Evolutionary conservation across 2,888 invertebrate species (phyloP).

Genomic region (Pilophorus perplexus): DNA sequence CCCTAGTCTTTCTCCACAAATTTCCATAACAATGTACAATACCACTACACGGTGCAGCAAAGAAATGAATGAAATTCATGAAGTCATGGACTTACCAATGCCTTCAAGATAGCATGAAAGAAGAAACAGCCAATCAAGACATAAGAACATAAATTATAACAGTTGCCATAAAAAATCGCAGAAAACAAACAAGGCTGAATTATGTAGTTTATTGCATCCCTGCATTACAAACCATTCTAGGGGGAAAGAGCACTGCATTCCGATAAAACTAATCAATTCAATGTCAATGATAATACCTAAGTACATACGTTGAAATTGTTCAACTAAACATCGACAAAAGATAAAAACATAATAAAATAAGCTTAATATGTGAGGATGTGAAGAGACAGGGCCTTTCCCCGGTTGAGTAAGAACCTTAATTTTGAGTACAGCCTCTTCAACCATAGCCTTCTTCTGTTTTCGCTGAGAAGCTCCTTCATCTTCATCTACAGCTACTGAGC

Average conservation of each 20-base stretch:
- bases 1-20: too few species aligned
- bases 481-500: constrained; percentile 82
- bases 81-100: constrained; percentile 53
- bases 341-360: too few species aligned
- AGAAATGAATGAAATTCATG: too few species aligned
- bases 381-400: constrained; percentile 26
- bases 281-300: neutral
- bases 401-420: constrained; percentile 61
- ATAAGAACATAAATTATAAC: neutral
- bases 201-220: neutral
- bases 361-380: neutral
- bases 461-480: constrained; percentile 68
- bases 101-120: constrained; percentile 50
- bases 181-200: neutral
- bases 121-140: constrained; percentile 23
- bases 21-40: too few species aligned
- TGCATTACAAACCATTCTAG: neutral
- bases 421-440: constrained; percentile 81
- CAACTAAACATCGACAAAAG: neutral
- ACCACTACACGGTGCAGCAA: too few species aligned
- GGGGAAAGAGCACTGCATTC: neutral
- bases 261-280: neutral
- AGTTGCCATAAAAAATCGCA: neutral
- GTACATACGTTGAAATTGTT: neutral
- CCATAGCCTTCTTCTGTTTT: constrained; percentile 83